Evolutionary conservation across 2,888 invertebrate genomes (phyloP).

Genomic region (Zaprionus bogoriensis): DNA sequence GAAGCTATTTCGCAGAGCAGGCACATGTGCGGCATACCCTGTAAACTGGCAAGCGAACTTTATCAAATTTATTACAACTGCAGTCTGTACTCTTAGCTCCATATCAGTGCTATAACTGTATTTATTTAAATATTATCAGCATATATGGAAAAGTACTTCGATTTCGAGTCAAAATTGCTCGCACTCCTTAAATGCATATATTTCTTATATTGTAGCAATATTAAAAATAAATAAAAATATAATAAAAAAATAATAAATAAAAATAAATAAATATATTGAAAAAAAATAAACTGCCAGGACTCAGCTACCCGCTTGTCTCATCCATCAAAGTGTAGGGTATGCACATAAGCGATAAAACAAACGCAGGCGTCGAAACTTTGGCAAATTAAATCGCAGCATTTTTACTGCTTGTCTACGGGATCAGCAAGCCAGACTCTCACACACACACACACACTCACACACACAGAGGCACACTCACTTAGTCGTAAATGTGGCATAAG

Average conservation of each 20-base stretch:
- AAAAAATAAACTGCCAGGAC: too few relatives aligned
- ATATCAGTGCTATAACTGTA: neutral
- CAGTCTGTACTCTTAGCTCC: too few relatives aligned
- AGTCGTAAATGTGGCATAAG: slow-evolving; percentile 2
- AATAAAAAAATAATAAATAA: too few relatives aligned
- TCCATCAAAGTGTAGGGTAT: slow-evolving; percentile 23
- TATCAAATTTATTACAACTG: neutral
- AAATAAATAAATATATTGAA: too few relatives aligned
- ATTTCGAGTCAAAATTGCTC: too few relatives aligned
- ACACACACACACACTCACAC: neutral
- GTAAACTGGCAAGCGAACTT: neutral
- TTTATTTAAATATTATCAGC: too few relatives aligned
- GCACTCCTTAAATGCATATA: too few relatives aligned
- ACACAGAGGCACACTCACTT: neutral
- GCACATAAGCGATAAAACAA: slow-evolving; percentile 53
- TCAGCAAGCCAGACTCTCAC: slow-evolving; percentile 8
- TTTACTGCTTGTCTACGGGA: slow-evolving; percentile 19
- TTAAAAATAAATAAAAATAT: too few relatives aligned
- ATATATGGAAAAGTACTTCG: too few relatives aligned
- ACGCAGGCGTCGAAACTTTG: slow-evolving; percentile 59
- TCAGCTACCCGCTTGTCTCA: neutral
- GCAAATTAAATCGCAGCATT: slow-evolving; percentile 67
- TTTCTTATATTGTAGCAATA: too few relatives aligned
- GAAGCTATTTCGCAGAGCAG: neutral
- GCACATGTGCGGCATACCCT: neutral